Evolutionary conservation across 2,113 vertebrate species (phyloP), one percentile per base, ranked within the genome.

Genomic region (Coryphaenoides rupestris): DNA sequence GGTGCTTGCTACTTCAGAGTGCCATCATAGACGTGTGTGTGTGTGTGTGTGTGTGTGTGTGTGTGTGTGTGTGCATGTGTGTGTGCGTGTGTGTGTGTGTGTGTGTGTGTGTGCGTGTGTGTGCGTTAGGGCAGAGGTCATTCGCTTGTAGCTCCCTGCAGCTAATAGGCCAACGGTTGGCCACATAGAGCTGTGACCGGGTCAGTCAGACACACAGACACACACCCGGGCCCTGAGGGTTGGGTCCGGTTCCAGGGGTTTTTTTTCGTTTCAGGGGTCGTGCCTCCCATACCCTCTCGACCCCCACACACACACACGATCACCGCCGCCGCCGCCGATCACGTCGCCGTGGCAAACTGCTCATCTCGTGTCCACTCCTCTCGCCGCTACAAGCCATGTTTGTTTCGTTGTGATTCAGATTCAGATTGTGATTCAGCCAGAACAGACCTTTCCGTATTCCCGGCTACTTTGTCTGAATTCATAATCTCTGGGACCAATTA

Each of bases 161-260:
- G 82, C 53, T 75, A 33, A n/a, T 82, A 74, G 82, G 76, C 75
- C 69, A 72, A 21, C 22, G 59, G 62, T 17, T 50, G n/a, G 62
- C 61, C 66, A 53, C 63, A 72, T 70, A 68, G 67, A 49, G 52
- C 28, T 33, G 19, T 62, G 55, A 60, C 60, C 28, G 60, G 5
- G 22, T 57, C 67, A 17, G 40, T 64, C 33, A n/a, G 59, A 57
- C 68, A 75, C 60, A 55, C 55, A 59, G 21, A 33, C 26, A 58
- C 40, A 1, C 0, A 40, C 2, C 14, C 65, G 24, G 16, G 66
- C 47, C 28, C 23, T 58, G 61, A 13, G n/a, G n/a, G n/a, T n/a
- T n/a, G n/a, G n/a, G n/a, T n/a, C n/a, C n/a, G n/a, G n/a, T n/a
- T n/a, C n/a, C n/a, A n/a, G n/a, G n/a, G n/a, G n/a, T n/a, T n/a